Evolutionary conservation across 1,140 invertebrate genomes (phyloP).

Genomic region (Leptinotarsa undecemlineata): DNA sequence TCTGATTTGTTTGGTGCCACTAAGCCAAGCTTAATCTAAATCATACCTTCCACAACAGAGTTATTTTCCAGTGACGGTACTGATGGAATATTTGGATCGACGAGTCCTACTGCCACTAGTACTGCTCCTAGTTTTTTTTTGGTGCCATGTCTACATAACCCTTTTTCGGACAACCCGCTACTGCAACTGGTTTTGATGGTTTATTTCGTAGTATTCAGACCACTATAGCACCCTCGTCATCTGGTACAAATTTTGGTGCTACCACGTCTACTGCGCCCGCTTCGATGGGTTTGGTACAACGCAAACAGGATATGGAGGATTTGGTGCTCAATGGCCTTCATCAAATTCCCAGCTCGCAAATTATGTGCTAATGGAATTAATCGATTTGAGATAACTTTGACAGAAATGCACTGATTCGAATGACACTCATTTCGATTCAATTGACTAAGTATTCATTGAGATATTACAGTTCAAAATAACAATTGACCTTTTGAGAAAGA

Average conservation of each 20-base stretch:
- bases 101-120: slow-evolving; percentile 31
- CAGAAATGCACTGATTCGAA: too few species aligned
- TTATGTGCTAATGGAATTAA: too few species aligned
- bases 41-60: slow-evolving; percentile 50
- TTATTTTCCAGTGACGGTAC: slow-evolving; percentile 41
- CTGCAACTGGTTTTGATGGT: slow-evolving; percentile 34
- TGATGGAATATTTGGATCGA: background rate
- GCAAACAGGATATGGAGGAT: too few species aligned
- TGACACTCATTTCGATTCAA: too few species aligned
- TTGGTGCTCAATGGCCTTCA: too few species aligned
- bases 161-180: slow-evolving; percentile 45
- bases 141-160: too few species aligned
- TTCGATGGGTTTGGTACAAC: too few species aligned
- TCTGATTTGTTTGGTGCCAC: slow-evolving; percentile 54
- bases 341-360: too few species aligned
- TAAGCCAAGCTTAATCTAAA: slow-evolving; percentile 52
- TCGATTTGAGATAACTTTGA: too few species aligned
- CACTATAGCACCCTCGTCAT: slow-evolving; percentile 47
- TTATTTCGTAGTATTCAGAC: slow-evolving; percentile 42
- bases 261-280: background rate
- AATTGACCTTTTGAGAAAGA: rapidly evolving
- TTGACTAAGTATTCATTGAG: too few species aligned
- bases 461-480: too few species aligned
- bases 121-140: slow-evolving; percentile 37
- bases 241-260: slow-evolving; percentile 49